Evolutionary conservation across 1,140 invertebrate genomes (phyloP), one percentile per base, ranked within the genome.

Genomic region (Sycophila sp.): DNA sequence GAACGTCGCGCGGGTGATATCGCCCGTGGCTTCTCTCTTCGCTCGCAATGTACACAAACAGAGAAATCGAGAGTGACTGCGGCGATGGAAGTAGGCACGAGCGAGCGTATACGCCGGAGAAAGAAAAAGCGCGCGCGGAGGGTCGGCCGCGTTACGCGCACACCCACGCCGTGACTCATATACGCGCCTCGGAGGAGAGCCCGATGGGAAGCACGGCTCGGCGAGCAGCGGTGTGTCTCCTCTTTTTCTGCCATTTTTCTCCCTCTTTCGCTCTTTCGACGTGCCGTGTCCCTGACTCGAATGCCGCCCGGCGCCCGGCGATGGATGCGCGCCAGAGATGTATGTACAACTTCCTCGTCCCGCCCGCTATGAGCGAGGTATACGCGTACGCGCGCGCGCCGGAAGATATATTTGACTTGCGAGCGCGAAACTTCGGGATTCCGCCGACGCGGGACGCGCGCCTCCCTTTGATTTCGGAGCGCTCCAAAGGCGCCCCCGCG

Each of bases 281-380:
- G 26, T 17, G 28, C 22, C 11, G 49, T 26, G 58, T 26, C 34
- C 47, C 47, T 45, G 58, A 62, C 49, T 55, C 58, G 13, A 47
- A 68, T 59, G n/a, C 22, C 58, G 13, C 51, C 19, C 15, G 53
- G 32, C 22, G 32, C 55, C 30, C 30, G 30, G 22, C 56, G 60
- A 58, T 71, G 69, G 45, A 65, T 64, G 53, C 36, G 60, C 26
- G 67, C 47, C 59, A 45, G 60, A 70, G 68, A 70, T 55, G 38
- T 69, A 53, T 62, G 56, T 45, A 19, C n/a, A 19, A 40, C 56
- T 38, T 66, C 19, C 62, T 38, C 62, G 11, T 26, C 45, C 19
- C n/a, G 40, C 42, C 24, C 15, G 28, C n/a, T n/a, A n/a, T n/a
- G n/a, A n/a, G n/a, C n/a, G 17, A 22, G 2, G 13, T 17, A 19